Conservation (phyloP, 2,113 vertebrate species). For the Zapus hudsonius region DNA sequence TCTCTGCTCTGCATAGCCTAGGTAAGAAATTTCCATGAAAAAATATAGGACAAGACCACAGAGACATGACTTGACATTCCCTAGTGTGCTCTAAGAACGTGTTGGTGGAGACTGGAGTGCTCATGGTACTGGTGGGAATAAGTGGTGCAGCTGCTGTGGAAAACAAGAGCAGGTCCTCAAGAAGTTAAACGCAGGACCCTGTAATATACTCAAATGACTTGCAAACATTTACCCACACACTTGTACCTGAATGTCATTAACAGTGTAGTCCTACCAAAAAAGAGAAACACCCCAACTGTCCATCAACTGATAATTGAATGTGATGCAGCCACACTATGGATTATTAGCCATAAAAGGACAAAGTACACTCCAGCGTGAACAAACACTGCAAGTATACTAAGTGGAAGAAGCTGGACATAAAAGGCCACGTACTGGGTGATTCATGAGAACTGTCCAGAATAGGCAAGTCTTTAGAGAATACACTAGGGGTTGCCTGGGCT, state of each 20-base stretch:
- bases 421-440: not conserved
- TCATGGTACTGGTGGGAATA: not conserved
- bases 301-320: not conserved
- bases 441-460: not conserved
- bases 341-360: not conserved
- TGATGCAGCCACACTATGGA: not conserved
- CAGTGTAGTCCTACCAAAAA: not conserved
- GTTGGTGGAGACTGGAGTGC: not conserved
- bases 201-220: not conserved
- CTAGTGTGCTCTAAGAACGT: not conserved
- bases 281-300: not conserved
- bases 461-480: not conserved
- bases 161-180: not conserved
- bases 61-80: not conserved
- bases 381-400: not conserved
- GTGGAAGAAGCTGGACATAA: not conserved
- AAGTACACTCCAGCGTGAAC: not conserved
- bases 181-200: not conserved
- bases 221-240: not conserved
- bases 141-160: not conserved
- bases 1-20: not conserved
- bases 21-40: constrained; percentile 15
- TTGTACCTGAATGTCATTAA: not conserved
- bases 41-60: not conserved
- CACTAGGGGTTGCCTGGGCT: not conserved